A percentile compares a stretch with the other conserved stretches of the same genome.
These are phyloP conservation scores for Acrocephalus arundinaceus DNA, from an alignment of 2,113 vertebrate genomes.

Conservation along the genomic window DNA sequence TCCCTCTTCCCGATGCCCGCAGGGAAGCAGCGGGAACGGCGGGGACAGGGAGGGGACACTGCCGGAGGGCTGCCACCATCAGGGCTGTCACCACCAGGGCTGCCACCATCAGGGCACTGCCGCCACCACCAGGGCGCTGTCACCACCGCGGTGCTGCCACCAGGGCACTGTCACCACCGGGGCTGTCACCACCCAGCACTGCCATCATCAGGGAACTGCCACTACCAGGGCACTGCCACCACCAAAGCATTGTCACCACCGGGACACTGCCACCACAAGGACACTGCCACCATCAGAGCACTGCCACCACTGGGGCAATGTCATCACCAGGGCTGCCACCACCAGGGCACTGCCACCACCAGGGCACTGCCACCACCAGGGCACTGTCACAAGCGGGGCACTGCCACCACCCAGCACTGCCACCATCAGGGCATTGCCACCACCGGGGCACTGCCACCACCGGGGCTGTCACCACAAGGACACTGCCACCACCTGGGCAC, in stretches of 20 bases:
- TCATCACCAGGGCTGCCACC: too few relatives aligned
- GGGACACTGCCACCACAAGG: neutral
- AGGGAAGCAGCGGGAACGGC: neutral
- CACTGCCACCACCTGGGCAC: too few relatives aligned
- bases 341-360: too few relatives aligned
- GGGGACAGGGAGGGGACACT: neutral
- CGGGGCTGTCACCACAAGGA: too few relatives aligned
- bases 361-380: too few relatives aligned
- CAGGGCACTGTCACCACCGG: neutral
- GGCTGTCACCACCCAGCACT: too few relatives aligned
- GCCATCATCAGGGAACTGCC: neutral
- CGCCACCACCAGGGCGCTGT: neutral
- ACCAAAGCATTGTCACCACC: neutral
- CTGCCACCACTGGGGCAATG: too few relatives aligned
- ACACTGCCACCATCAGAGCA: neutral
- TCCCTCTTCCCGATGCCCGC: neutral
- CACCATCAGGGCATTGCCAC: too few relatives aligned
- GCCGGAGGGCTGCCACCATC: neutral
- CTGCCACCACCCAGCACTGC: too few relatives aligned
- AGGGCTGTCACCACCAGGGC: too few relatives aligned
- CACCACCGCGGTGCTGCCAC: too few relatives aligned
- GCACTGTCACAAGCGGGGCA: neutral
- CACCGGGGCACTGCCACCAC: too few relatives aligned
- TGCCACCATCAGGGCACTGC: neutral
- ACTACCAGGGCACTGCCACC: rapidly evolving